Evolutionary conservation across 2,113 vertebrate genomes (phyloP).

Genomic region (Melanerpes aurifrons): DNA sequence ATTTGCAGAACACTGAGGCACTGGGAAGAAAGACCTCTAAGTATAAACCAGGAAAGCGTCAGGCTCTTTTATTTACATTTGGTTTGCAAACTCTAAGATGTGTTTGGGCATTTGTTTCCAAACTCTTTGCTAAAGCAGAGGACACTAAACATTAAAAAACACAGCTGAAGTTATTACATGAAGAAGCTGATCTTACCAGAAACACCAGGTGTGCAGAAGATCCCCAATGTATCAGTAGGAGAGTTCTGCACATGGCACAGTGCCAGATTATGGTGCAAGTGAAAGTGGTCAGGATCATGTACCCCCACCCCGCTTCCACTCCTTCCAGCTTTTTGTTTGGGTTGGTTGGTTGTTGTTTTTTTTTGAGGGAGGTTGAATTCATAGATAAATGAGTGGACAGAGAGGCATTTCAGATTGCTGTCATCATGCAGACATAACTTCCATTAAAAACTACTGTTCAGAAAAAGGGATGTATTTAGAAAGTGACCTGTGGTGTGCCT

Average conservation of each 20-base stretch:
- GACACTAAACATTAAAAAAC: not conserved
- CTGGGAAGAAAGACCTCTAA: not conserved
- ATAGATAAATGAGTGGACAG: not conserved
- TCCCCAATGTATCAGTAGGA: not conserved
- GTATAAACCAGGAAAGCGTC: not conserved
- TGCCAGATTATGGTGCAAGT: not conserved
- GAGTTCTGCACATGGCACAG: not conserved
- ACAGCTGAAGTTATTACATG: not conserved
- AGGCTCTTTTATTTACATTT: not conserved
- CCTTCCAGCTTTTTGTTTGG: too few relatives aligned
- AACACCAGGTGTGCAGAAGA: not conserved
- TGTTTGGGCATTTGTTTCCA: not conserved
- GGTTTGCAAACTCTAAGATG: not conserved
- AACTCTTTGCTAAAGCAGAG: not conserved
- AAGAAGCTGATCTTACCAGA: not conserved
- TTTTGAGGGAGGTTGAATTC: not conserved
- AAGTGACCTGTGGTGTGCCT: not conserved
- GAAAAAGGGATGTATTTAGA: not conserved
- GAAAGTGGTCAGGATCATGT: not conserved
- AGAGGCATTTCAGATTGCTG: not conserved
- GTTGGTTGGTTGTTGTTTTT: too few relatives aligned
- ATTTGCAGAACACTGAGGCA: not conserved
- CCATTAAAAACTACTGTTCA: not conserved
- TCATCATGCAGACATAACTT: not conserved
- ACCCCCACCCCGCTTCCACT: fast-evolving